Base-by-base conservation (phyloP, 2,113 vertebrate species). In the Turnix velox region DNA sequence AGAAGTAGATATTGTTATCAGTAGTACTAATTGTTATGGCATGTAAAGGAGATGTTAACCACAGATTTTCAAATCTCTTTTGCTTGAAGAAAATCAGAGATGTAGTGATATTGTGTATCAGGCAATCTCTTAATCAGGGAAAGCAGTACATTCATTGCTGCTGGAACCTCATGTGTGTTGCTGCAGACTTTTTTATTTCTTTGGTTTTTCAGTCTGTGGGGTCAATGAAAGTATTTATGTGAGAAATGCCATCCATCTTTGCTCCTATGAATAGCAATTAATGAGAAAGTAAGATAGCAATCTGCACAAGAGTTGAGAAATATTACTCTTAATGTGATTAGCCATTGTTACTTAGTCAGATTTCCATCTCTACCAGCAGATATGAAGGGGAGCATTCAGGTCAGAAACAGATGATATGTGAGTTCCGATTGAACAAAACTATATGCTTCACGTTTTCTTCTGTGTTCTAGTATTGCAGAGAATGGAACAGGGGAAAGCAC, bases 241-340 rank as follows among this genome's bases (percentile, higher is more conserved):
- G 55, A 49, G 67, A 55, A 43, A 72, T 23, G 66, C 37, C 33
- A 74, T 66, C 42, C 17, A 33, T 49, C 42, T 80, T 85, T 90
- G 19, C 20, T 84, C 22, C 43, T 83, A 14, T 69, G 88, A 90
- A 80, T 63, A 77, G 39, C 2, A 78, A 35, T 31, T 81, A 92
- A 88, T 74, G 79, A 77, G 96, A 87, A 84, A 62, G 59, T 69
- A 80, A 81, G 67, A 76, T 25, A 89, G 24, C 51, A 69, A 49
- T 82, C 67, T 94, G n/a, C 49, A 67, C 25, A 72, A 74, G 18
- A 68, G 27, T 35, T 87, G 37, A 92, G 33, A 49, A 84, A 72
- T 82, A 78, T 78, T 92, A 57, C 37, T 43, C 23, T 81, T 87
- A 49, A 37, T 78, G 55, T 91, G 66, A 95, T 92, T 84, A 92